Percentiles rank a stretch among this genome's conserved stretches.
Evolutionary conservation across 2,797 vertebrate species (phyloP).

Genomic region (Periophthalmus magnuspinnatus): DNA sequence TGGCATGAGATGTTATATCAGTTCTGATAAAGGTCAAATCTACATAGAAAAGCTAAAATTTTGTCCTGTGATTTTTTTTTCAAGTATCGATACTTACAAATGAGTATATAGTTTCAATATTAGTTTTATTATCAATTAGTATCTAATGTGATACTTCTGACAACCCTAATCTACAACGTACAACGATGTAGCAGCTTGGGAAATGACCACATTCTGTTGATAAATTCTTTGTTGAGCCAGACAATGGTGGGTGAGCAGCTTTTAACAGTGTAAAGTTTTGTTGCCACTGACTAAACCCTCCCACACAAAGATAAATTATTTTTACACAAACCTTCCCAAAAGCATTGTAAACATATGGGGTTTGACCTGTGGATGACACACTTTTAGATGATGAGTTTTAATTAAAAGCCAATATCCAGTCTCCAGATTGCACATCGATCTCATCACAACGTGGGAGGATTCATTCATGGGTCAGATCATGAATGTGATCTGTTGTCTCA

Average conservation of each 20-base stretch:
- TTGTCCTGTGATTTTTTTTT: too few species aligned
- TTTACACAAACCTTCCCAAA: conserved; percentile 32
- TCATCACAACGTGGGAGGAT: conserved; percentile 20
- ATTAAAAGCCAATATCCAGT: conserved; percentile 21
- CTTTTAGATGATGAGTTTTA: conserved; percentile 5
- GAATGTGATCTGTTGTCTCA: conserved; percentile 12
- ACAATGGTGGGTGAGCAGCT: conserved; percentile 40
- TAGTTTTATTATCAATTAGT: too few species aligned
- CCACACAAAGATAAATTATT: conserved; percentile 40
- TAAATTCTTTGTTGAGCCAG: conserved; percentile 24
- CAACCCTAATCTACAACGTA: not conserved
- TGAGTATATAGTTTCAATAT: too few species aligned
- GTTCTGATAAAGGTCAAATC: too few species aligned
- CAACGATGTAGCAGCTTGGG: not conserved
- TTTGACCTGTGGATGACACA: conserved; percentile 21
- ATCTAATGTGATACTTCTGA: too few species aligned
- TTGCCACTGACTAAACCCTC: conserved; percentile 34
- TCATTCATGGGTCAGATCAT: conserved; percentile 23
- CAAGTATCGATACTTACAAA: too few species aligned
- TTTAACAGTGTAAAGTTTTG: conserved; percentile 29
- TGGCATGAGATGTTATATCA: too few species aligned
- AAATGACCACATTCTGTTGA: not conserved
- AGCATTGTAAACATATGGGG: conserved; percentile 33
- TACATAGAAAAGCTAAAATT: too few species aligned
- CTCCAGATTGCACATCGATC: conserved; percentile 4